phyloP scores from a whole-genome alignment of 2,113 vertebrate genomes.

The Paramormyrops kingsleyae region DNA sequence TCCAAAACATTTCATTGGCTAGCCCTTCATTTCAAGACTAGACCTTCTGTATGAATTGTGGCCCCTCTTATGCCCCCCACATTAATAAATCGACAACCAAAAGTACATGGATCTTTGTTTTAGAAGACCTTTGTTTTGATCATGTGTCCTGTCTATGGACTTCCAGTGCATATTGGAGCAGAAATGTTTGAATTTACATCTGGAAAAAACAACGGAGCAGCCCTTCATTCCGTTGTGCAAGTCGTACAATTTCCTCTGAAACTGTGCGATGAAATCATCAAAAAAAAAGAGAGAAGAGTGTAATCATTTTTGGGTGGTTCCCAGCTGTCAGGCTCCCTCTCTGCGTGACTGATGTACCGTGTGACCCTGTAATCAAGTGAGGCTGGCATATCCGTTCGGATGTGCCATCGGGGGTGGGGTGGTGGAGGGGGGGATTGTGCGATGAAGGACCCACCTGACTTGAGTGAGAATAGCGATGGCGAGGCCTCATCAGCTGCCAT shows the following conservation, averaged over 20 bases:
- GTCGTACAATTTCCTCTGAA: not conserved
- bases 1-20: not conserved
- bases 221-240: not conserved
- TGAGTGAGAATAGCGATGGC: not conserved
- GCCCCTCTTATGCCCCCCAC: not conserved
- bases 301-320: not conserved
- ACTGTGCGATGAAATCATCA: not conserved
- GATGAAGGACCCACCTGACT: not conserved
- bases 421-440: not conserved
- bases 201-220: not conserved
- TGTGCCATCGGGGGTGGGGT: not conserved
- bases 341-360: not conserved
- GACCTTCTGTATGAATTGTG: not conserved
- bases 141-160: not conserved
- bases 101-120: not conserved
- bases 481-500: conserved; percentile 44
- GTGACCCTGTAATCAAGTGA: not conserved
- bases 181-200: not conserved
- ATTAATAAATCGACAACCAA: not conserved
- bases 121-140: not conserved
- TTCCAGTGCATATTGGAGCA: not conserved
- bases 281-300: not conserved
- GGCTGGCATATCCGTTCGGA: not conserved
- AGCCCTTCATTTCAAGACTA: not conserved
- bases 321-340: not conserved